Percentiles rank a stretch among this genome's conserved stretches.
These are phyloP conservation scores for Laterallus jamaicensis DNA, from an alignment of 2,113 vertebrate species.

Conservation along the genomic window DNA sequence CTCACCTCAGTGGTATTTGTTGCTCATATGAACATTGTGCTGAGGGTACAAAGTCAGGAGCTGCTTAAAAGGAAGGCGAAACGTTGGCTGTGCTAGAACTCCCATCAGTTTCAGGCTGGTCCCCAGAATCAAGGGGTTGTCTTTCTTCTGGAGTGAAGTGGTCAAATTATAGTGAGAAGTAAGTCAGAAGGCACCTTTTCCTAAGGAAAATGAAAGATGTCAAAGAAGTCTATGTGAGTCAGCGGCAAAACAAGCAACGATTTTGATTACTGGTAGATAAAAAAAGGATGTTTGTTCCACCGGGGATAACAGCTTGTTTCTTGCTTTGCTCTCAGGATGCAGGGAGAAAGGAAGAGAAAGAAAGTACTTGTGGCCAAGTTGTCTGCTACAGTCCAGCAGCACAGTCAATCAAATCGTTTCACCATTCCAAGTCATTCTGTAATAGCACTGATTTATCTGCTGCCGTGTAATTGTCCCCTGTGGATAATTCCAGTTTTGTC, in stretches of 20 bases:
- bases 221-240: neutral
- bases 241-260: neutral
- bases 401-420: conserved; percentile 26
- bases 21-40: neutral
- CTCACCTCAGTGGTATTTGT: neutral
- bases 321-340: neutral
- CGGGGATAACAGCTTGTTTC: neutral
- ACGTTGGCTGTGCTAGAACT: neutral
- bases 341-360: neutral
- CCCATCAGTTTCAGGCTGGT: neutral
- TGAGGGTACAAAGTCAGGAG: neutral
- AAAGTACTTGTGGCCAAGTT: neutral
- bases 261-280: neutral
- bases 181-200: neutral
- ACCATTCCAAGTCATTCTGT: conserved; percentile 4
- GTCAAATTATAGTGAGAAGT: neutral
- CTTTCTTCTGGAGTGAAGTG: neutral
- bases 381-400: conserved; percentile 5
- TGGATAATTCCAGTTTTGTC: conserved; percentile 40
- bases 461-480: conserved; percentile 10
- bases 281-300: neutral
- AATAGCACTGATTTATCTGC: conserved; percentile 6
- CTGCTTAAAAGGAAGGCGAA: neutral
- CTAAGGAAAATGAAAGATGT: neutral
- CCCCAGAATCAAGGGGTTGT: neutral